phyloP scores from a whole-genome alignment of 2,797 vertebrate species.

The Limnodromus scolopaceus region DNA sequence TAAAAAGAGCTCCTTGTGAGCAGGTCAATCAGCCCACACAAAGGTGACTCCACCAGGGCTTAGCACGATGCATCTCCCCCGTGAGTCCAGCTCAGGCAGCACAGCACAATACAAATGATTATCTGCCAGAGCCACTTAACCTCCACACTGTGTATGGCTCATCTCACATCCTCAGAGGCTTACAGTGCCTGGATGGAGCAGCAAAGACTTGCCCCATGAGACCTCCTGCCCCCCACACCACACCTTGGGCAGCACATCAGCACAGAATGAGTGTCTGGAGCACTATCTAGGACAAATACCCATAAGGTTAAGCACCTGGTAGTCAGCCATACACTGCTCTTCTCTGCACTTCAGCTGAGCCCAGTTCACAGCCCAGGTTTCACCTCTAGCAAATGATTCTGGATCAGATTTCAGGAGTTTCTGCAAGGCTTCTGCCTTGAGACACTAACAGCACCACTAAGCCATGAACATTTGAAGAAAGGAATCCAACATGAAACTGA shows the following conservation, averaged over 20 bases:
- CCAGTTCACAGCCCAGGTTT: not conserved
- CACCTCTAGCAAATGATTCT: not conserved
- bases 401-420: not conserved
- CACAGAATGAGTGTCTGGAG: not conserved
- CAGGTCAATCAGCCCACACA: not conserved
- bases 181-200: not conserved
- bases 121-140: not conserved
- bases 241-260: not conserved
- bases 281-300: not conserved
- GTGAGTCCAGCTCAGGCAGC: not conserved
- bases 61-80: not conserved
- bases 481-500: not conserved
- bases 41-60: not conserved
- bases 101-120: not conserved
- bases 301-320: fast-evolving
- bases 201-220: not conserved
- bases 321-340: not conserved
- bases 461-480: not conserved
- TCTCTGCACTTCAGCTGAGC: not conserved
- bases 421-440: not conserved
- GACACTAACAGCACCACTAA: not conserved
- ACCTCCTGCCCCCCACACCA: not conserved
- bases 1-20: not conserved
- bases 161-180: not conserved
- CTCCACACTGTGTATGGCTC: not conserved